Percentiles rank a stretch among this genome's conserved stretches.
Evolutionary conservation across 2,113 vertebrate genomes (phyloP).

Genomic region (Odontophorus gujanensis): DNA sequence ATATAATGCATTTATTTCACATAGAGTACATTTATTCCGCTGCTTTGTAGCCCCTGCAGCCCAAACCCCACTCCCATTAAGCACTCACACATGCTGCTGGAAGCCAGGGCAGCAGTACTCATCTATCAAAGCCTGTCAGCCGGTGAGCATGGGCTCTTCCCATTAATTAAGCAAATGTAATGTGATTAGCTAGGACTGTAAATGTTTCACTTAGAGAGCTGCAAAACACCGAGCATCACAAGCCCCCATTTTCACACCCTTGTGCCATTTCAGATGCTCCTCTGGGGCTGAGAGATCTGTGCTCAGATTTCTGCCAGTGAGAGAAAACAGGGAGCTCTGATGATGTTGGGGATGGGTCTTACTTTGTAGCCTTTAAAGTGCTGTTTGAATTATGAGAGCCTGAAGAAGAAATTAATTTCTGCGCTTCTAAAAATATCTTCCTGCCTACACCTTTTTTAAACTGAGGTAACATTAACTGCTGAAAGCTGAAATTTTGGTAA

Average conservation of each 20-base stretch:
- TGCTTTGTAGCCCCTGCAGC: not conserved
- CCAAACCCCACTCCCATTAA: not conserved
- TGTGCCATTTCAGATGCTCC: not conserved
- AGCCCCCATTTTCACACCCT: not conserved
- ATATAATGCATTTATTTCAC: not conserved
- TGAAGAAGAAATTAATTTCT: constrained; percentile 15
- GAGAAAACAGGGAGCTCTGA: not conserved
- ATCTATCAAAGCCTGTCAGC: constrained; percentile 62
- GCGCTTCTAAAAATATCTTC: not conserved
- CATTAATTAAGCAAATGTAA: constrained; percentile 71
- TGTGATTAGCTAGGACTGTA: constrained; percentile 61
- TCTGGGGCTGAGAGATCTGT: not conserved
- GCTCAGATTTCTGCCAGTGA: not conserved
- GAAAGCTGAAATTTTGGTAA: constrained; percentile 7
- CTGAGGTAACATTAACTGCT: not conserved
- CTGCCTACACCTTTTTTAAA: not conserved
- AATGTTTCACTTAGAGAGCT: constrained; percentile 57
- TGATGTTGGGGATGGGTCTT: not conserved
- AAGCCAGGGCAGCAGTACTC: constrained; percentile 59
- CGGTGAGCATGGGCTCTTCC: constrained; percentile 45
- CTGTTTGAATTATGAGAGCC: not conserved
- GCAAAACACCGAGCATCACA: not conserved
- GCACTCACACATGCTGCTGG: constrained; percentile 25
- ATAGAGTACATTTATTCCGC: not conserved
- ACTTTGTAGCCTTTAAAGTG: not conserved